These are phyloP conservation scores for Hylyphantes graminicola DNA, from an alignment of 1,140 invertebrate genomes.

Conservation along the genomic window DNA sequence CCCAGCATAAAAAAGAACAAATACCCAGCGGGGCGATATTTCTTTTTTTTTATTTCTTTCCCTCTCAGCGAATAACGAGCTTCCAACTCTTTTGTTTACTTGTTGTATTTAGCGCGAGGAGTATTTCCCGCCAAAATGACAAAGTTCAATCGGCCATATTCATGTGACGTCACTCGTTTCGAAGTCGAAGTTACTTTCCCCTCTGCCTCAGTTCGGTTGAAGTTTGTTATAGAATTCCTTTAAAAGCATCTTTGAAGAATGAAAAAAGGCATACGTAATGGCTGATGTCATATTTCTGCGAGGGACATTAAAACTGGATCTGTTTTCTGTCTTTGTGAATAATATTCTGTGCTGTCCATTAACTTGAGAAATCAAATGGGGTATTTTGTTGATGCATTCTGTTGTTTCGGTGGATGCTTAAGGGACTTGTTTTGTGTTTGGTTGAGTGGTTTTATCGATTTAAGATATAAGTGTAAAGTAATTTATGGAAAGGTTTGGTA, in stretches of 20 bases:
- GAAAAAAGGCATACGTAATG: neutral
- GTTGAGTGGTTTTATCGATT: too few relatives aligned
- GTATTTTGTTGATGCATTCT: too few relatives aligned
- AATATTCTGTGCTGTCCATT: too few relatives aligned
- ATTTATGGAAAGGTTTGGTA: too few relatives aligned
- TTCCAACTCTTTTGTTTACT: slow-evolving; percentile 22
- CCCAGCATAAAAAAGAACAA: neutral
- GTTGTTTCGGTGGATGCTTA: too few relatives aligned
- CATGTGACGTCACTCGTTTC: neutral
- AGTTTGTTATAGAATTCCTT: slow-evolving; percentile 1
- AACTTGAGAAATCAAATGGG: too few relatives aligned
- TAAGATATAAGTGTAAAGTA: too few relatives aligned
- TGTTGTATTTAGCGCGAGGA: neutral
- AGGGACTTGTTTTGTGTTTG: too few relatives aligned
- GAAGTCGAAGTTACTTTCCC: too few relatives aligned
- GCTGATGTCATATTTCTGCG: neutral
- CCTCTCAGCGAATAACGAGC: slow-evolving; percentile 13
- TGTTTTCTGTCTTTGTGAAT: neutral
- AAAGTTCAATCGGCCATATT: slow-evolving; percentile 1
- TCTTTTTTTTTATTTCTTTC: neutral
- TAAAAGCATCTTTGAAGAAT: slow-evolving; percentile 17
- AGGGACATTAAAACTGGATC: slow-evolving; percentile 13
- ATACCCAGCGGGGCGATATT: neutral
- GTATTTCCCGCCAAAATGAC: slow-evolving; percentile 20
- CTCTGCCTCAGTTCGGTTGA: neutral